Evolutionary conservation across 2,113 vertebrate genomes (phyloP).

Genomic region (Hippopotamus amphibius): DNA sequence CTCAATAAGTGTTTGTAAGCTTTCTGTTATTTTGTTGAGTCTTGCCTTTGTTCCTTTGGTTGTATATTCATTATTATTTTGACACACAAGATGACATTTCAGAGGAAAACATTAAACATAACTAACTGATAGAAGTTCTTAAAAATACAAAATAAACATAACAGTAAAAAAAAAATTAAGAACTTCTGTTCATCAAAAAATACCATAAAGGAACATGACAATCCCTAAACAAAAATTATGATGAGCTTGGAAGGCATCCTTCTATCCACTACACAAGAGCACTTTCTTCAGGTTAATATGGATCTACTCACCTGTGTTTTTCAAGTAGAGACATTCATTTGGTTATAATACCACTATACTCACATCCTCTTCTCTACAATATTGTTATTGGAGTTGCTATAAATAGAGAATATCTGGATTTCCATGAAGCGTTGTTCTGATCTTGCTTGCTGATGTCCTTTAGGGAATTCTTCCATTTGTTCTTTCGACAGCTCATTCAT

Average conservation of each 20-base stretch:
- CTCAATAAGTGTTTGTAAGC: neutral
- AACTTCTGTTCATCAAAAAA: neutral
- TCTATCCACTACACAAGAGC: neutral
- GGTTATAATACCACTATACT: neutral
- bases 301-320: neutral
- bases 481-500: neutral
- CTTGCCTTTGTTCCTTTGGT: neutral
- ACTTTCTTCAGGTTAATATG: neutral
- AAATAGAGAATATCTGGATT: neutral
- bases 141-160: too few relatives aligned
- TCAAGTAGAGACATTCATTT: neutral
- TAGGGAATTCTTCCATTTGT: neutral
- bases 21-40: neutral
- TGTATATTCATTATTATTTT: conserved; percentile 52
- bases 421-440: neutral
- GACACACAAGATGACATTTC: conserved; percentile 20
- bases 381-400: neutral
- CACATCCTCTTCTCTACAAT: neutral
- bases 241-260: neutral
- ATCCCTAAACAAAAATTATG: neutral
- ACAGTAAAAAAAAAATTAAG: too few relatives aligned
- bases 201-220: neutral
- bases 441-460: neutral
- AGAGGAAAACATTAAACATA: conserved; percentile 69
- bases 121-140: neutral